Evolutionary conservation across 2,888 invertebrate genomes (phyloP).

Genomic region (Lydus trimaculatus): DNA sequence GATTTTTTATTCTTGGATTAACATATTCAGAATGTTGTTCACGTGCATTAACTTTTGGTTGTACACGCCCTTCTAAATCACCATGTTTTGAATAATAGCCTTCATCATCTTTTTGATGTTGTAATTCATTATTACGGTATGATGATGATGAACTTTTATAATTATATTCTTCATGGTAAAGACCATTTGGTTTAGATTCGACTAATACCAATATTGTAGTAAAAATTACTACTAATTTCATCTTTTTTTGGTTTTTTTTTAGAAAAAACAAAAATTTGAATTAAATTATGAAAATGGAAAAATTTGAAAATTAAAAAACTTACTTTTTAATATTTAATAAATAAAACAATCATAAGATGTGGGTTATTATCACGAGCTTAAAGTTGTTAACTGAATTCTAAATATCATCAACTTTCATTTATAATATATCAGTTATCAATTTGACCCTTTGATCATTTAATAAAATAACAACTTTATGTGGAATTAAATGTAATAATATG

Average conservation of each 20-base stretch:
- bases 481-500: neutral
- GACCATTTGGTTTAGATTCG: slow-evolving; percentile 51
- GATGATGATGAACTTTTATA: slow-evolving; percentile 56
- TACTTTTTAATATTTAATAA: neutral
- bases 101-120: slow-evolving; percentile 57
- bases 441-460: neutral
- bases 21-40: slow-evolving; percentile 57
- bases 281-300: neutral
- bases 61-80: slow-evolving; percentile 52
- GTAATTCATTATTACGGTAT: slow-evolving; percentile 57
- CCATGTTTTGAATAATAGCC: slow-evolving; percentile 57
- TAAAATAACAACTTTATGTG: neutral
- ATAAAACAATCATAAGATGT: neutral
- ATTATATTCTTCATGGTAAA: slow-evolving; percentile 57
- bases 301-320: neutral
- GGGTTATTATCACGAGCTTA: neutral
- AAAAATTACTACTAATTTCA: slow-evolving; percentile 40
- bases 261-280: no score
- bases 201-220: slow-evolving; percentile 36
- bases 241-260: no score
- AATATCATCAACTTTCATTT: neutral
- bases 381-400: neutral
- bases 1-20: slow-evolving; percentile 50
- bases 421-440: neutral
- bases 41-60: slow-evolving; percentile 54